Base-by-base conservation (phyloP, 2,797 vertebrate species). In the Valencia hispanica region DNA sequence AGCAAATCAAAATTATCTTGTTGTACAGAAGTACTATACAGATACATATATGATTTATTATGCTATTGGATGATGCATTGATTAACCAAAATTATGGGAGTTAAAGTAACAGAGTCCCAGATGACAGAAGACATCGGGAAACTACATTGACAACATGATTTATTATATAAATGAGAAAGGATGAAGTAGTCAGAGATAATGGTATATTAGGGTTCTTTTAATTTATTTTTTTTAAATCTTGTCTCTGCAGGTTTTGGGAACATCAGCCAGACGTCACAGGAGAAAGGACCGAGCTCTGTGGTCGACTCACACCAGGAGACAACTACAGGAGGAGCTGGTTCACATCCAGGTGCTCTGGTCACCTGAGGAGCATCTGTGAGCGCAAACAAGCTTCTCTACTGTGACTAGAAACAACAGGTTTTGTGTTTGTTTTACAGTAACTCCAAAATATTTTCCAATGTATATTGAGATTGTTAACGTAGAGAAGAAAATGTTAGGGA, bases 351-450 rank as follows among this genome's bases (percentile, higher is more conserved):
- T 89, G 84, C 43, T 87, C 83, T 55, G 84, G n/a, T 73, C 75
- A 50, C 45, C 77, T 88, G 77, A 84, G 68, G 73, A 85, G 78
- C 12, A 84, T 89, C 79, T 90, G 86, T 78, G 84, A 91, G 80
- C 86, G 74, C 79, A 86, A 63, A 45, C 70, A 39, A 32, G 86
- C 78, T 3, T 41, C 57, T 36, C 76, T 90, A 14, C 79, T 82
- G 72, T 85, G 73, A 87, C 39, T 36, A 11, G 1, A 39, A 10
- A 93, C 9, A 73, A 0, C 15, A 17, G 17, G 17, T 61, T 9
- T 34, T 32, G 15, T 17, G 10, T n/a, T 55, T 55, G 27, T 53
- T 25, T 55, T 0, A 36, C 0, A 47, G 18, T 27, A n/a, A 27
- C 39, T 45, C 14, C 15, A 2, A 0, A 32, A 20, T 43, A 12